Percentiles rank a stretch among this genome's conserved stretches.
These are phyloP conservation scores for Drosophila nigromelanica DNA, from an alignment of 1,140 invertebrate species.

Conservation along the genomic window DNA sequence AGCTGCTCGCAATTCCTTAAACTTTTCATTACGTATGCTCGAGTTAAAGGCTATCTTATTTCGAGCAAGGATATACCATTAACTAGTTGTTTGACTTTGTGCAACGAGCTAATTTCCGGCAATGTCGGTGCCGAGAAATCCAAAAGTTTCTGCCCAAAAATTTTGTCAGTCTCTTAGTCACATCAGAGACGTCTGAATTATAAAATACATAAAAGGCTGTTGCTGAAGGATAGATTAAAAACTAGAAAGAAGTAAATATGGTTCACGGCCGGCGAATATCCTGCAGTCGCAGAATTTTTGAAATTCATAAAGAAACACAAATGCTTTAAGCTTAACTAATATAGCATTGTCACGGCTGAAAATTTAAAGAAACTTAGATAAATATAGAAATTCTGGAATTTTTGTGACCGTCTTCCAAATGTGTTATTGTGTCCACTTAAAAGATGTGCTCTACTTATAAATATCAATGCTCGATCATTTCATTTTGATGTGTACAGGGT, in stretches of 20 bases:
- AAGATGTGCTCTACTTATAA: not conserved
- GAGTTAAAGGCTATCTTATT: conserved; percentile 26
- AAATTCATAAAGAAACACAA: not conserved
- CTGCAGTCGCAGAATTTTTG: too few relatives aligned
- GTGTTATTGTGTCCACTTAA: too few relatives aligned
- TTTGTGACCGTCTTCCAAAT: too few relatives aligned
- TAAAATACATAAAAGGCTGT: conserved; percentile 6
- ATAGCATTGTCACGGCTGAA: too few relatives aligned
- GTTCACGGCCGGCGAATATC: not conserved
- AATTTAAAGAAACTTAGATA: too few relatives aligned
- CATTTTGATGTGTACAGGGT: conserved; percentile 30
- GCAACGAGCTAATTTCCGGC: conserved; percentile 63
- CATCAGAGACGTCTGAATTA: conserved; percentile 30
- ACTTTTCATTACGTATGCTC: conserved; percentile 39
- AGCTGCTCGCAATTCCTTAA: conserved; percentile 40
- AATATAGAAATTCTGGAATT: too few relatives aligned
- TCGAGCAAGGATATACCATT: conserved; percentile 25
- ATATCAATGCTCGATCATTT: not conserved
- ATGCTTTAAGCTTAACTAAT: not conserved
- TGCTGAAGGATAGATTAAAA: conserved; percentile 4
- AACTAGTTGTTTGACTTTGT: conserved; percentile 48
- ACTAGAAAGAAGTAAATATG: not conserved
- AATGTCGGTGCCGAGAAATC: conserved; percentile 25
- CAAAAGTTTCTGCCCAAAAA: conserved; percentile 52
- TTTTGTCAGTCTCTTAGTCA: conserved; percentile 39